A percentile compares a stretch with the other conserved stretches of the same genome.
These are phyloP conservation scores for Drosophila diplacantha DNA, from an alignment of 2,888 invertebrate species.

Conservation along the genomic window DNA sequence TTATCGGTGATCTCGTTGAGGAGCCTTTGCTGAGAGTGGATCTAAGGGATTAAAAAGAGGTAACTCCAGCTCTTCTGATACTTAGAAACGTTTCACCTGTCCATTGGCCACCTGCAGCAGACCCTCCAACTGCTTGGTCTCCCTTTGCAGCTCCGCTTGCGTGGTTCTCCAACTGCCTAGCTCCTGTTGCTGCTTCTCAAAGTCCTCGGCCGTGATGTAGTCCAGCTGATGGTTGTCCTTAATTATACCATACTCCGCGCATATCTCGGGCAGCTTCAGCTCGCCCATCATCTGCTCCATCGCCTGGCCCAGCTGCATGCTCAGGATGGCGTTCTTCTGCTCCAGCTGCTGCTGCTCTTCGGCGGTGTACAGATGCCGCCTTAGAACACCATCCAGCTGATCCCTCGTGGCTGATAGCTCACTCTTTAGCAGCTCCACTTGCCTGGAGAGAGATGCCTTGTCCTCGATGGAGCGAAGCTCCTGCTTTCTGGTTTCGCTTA, in stretches of 20 bases:
- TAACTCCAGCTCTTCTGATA: background rate
- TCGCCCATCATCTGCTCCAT: slow-evolving; percentile 65
- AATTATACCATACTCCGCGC: slow-evolving; percentile 74
- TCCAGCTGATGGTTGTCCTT: slow-evolving; percentile 73
- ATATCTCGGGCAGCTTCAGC: slow-evolving; percentile 62
- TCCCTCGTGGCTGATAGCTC: slow-evolving; percentile 29
- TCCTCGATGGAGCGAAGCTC: slow-evolving; percentile 67
- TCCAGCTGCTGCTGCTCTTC: slow-evolving; percentile 69
- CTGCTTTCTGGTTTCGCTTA: slow-evolving; percentile 58
- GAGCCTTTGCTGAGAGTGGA: slow-evolving; percentile 75
- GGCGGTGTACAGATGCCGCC: slow-evolving; percentile 44
- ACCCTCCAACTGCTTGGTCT: slow-evolving; percentile 71
- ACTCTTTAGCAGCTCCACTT: slow-evolving; percentile 57
- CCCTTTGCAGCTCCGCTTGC: slow-evolving; percentile 60
- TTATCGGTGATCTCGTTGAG: slow-evolving; percentile 77
- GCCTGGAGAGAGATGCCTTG: slow-evolving; percentile 57
- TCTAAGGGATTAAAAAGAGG: slow-evolving; percentile 35
- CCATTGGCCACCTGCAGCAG: slow-evolving; percentile 72
- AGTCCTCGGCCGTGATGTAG: slow-evolving; percentile 73
- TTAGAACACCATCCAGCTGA: slow-evolving; percentile 41
- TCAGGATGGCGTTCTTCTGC: slow-evolving; percentile 59
- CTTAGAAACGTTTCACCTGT: slow-evolving; percentile 53
- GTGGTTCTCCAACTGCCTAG: slow-evolving; percentile 47
- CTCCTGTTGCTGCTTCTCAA: slow-evolving; percentile 60
- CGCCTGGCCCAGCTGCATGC: slow-evolving; percentile 69